Percentiles rank a stretch among this genome's conserved stretches.
Conservation (phyloP, 2,113 vertebrate genomes). For the Hystrix cristata region DNA sequence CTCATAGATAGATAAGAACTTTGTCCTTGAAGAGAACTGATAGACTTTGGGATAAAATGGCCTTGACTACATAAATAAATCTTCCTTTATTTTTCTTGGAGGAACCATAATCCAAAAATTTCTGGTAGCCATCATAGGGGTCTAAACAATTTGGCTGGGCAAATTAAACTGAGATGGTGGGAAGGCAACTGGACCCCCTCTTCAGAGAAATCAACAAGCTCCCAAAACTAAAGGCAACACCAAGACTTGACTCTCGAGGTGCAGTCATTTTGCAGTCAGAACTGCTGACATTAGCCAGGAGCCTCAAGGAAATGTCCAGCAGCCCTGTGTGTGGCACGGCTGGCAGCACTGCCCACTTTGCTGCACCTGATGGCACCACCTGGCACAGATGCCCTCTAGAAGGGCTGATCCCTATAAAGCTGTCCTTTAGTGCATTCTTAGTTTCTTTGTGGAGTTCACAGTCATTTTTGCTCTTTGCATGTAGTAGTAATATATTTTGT, state of each 20-base stretch:
- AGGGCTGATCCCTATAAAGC: background rate
- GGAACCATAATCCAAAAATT: background rate
- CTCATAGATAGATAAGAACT: background rate
- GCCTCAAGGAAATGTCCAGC: rapidly evolving
- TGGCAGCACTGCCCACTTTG: too few relatives aligned
- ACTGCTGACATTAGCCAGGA: background rate
- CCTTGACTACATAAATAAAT: background rate
- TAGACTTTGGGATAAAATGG: background rate
- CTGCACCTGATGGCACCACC: background rate
- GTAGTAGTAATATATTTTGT: background rate
- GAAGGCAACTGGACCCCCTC: background rate
- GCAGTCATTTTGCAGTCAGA: too few relatives aligned
- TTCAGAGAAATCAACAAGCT: background rate
- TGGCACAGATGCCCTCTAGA: background rate
- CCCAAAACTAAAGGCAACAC: rapidly evolving
- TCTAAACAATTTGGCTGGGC: background rate
- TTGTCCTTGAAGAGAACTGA: background rate
- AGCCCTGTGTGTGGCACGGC: rapidly evolving
- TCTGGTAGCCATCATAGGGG: background rate
- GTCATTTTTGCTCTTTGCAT: background rate
- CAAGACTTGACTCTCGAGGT: rapidly evolving
- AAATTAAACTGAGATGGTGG: background rate
- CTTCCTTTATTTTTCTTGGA: background rate
- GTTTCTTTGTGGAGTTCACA: too few relatives aligned
- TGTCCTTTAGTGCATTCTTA: background rate